Conservation (phyloP, 2,113 vertebrate genomes). For the Entosphenus tridentatus region DNA sequence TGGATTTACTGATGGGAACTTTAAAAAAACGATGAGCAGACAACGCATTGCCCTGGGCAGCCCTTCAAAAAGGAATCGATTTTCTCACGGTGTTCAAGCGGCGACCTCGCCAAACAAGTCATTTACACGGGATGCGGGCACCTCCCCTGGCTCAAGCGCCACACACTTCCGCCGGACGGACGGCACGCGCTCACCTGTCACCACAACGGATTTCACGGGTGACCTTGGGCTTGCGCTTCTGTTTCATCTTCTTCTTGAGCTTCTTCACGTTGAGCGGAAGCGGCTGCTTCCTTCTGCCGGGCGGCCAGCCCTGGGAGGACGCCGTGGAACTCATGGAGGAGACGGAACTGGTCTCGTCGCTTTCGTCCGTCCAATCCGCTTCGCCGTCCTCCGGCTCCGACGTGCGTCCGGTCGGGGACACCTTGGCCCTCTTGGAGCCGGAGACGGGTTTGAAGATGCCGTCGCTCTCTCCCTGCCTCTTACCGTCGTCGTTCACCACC, state of each 20-base stretch:
- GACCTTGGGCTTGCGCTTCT: slow-evolving; percentile 70
- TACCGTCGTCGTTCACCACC: neutral
- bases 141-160: too few species aligned
- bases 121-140: too few species aligned
- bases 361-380: slow-evolving; percentile 69
- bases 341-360: slow-evolving; percentile 75
- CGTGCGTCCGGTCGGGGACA: neutral
- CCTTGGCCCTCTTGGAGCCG: too few species aligned
- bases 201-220: slow-evolving; percentile 77
- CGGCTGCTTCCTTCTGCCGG: slow-evolving; percentile 55
- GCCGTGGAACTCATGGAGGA: slow-evolving; percentile 87
- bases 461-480: too few species aligned
- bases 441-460: too few species aligned
- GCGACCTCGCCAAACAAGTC: too few species aligned
- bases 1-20: too few species aligned
- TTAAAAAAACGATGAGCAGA: too few species aligned
- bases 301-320: slow-evolving; percentile 64
- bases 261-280: slow-evolving; percentile 86
- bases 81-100: too few species aligned
- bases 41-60: too few species aligned
- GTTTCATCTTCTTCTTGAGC: slow-evolving; percentile 88
- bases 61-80: too few species aligned
- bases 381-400: slow-evolving; percentile 59
- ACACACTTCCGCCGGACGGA: too few species aligned
- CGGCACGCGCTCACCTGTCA: slow-evolving; percentile 38